A percentile compares a stretch with the other conserved stretches of the same genome.
These are phyloP conservation scores for Benthosema pterotum DNA, from an alignment of 2,797 vertebrate species.

Conservation along the genomic window DNA sequence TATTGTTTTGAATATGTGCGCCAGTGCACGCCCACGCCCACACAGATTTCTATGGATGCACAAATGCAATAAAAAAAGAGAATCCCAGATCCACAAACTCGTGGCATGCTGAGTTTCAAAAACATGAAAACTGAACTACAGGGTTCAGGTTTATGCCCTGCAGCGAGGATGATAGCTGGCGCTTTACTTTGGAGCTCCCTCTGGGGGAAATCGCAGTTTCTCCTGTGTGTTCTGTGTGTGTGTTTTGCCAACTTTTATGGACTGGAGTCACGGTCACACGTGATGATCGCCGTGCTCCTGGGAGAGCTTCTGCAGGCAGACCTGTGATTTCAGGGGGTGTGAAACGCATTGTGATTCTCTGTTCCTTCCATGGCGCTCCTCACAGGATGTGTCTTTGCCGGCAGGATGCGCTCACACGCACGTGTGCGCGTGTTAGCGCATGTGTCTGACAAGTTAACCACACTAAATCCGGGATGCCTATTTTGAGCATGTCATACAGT, in stretches of 20 bases:
- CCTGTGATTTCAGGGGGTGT: constrained; percentile 19
- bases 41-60: constrained; percentile 65
- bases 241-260: constrained; percentile 18
- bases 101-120: no score
- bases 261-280: constrained; percentile 13
- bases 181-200: constrained; percentile 26
- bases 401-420: constrained; percentile 13
- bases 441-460: constrained; percentile 2
- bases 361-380: constrained; percentile 6
- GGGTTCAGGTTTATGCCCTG: no score
- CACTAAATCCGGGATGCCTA: no score
- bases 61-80: constrained; percentile 66
- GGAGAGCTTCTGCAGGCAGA: constrained; percentile 31
- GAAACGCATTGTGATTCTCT: constrained; percentile 2
- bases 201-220: not conserved
- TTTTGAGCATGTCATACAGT: no score
- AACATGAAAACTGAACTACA: no score
- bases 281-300: constrained; percentile 20
- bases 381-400: constrained; percentile 21
- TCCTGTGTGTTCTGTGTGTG: constrained; percentile 3
- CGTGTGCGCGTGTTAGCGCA: not conserved
- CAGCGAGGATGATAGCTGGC: not conserved
- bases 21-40: constrained; percentile 38
- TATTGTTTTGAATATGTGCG: constrained; percentile 26
- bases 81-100: no score